Evolutionary conservation across 2,888 invertebrate genomes (phyloP).

Genomic region (Heliothis peltigera): DNA sequence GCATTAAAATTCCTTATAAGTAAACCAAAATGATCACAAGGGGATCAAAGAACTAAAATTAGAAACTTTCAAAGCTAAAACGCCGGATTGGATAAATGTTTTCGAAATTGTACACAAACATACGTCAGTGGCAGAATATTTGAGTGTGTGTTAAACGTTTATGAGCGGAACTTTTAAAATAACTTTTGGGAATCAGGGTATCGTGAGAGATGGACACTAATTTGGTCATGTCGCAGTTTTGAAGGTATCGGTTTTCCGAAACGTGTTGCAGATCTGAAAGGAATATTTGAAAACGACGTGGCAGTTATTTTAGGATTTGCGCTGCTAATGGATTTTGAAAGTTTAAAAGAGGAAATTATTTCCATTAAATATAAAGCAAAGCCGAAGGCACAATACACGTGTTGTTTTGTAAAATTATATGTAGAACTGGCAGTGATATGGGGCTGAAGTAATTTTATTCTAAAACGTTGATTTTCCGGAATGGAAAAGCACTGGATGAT

Average conservation of each 20-base stretch:
- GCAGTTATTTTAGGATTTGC: background rate
- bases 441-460: no score
- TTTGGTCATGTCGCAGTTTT: constrained; percentile 33
- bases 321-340: background rate
- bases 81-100: constrained; percentile 75
- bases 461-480: no score
- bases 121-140: constrained; percentile 65
- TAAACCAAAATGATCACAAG: constrained; percentile 69
- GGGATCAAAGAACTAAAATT: constrained; percentile 83
- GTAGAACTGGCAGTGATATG: no score
- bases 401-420: no score
- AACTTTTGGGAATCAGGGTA: constrained; percentile 37
- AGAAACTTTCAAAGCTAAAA: constrained; percentile 72
- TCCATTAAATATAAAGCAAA: background rate
- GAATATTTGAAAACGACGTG: background rate
- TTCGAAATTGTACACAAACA: constrained; percentile 82
- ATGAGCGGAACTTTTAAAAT: constrained; percentile 66
- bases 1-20: constrained; percentile 70
- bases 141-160: constrained; percentile 68
- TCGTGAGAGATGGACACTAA: constrained; percentile 21
- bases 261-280: constrained; percentile 10
- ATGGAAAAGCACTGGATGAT: no score
- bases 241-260: constrained; percentile 28
- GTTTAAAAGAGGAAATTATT: background rate
- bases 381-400: no score